A percentile compares a stretch with the other conserved stretches of the same genome.
Conservation (phyloP, 2,888 invertebrate genomes). For the Agrochola macilenta region DNA sequence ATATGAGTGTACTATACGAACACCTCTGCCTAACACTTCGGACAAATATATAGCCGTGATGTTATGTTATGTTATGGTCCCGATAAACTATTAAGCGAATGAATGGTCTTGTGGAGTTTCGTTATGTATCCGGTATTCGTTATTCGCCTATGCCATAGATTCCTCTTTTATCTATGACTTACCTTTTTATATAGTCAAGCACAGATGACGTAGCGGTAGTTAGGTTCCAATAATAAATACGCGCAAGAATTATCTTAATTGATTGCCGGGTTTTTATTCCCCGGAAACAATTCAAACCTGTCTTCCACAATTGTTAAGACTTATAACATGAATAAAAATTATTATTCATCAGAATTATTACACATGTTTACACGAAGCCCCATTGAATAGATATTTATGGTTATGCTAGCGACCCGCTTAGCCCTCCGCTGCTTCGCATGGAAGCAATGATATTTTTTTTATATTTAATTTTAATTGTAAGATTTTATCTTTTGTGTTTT, state of each 20-base stretch:
- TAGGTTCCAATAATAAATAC: constrained; percentile 9
- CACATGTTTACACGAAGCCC: constrained; percentile 7
- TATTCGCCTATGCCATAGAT: background rate
- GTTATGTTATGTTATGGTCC: no score
- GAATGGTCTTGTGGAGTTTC: background rate
- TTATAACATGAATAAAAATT: constrained; percentile 34
- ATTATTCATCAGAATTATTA: constrained; percentile 33
- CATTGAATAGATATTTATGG: constrained; percentile 27
- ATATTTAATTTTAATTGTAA: no score
- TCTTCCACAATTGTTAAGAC: constrained; percentile 24
- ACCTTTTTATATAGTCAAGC: no score
- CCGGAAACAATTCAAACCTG: constrained; percentile 39
- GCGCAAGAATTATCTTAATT: constrained; percentile 21
- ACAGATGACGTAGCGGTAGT: constrained; percentile 2
- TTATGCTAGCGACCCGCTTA: background rate
- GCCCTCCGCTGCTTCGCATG: background rate
- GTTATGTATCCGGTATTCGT: background rate
- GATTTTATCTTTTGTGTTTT: no score
- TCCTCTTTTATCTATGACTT: background rate
- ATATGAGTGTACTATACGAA: no score
- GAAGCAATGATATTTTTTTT: no score
- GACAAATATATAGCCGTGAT: no score
- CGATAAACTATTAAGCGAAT: background rate
- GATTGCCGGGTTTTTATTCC: constrained; percentile 42
- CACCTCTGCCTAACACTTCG: no score